Conservation (phyloP, 2,888 invertebrate species). For the Iphiclides podalirius region DNA sequence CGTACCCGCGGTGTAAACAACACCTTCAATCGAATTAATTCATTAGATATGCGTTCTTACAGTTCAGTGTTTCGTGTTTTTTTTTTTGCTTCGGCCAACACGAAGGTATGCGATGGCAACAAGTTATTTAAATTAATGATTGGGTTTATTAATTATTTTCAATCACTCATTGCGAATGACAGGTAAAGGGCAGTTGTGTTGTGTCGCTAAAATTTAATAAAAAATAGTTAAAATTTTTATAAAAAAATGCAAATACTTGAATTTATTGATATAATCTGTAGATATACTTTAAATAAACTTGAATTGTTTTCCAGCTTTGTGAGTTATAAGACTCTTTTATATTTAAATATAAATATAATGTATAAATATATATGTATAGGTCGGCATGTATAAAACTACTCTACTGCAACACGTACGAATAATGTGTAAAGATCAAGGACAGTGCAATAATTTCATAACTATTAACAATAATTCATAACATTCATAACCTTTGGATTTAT, state of each 20-base stretch:
- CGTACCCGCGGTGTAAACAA: constrained; percentile 1
- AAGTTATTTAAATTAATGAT: not conserved
- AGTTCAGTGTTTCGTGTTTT: not conserved
- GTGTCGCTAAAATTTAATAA: too few species aligned
- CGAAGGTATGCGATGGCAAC: not conserved
- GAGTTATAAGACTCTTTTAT: too few species aligned
- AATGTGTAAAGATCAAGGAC: too few species aligned
- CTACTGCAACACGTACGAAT: too few species aligned
- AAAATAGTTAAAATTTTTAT: too few species aligned
- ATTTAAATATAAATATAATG: too few species aligned
- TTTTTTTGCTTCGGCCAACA: not conserved
- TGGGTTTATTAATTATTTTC: not conserved
- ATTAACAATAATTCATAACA: too few species aligned
- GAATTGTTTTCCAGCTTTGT: not conserved
- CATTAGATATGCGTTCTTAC: constrained; percentile 6
- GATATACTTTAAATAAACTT: not conserved
- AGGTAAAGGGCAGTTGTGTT: not conserved
- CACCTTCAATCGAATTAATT: constrained; percentile 19
- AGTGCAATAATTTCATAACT: too few species aligned
- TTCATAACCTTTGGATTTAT: too few species aligned
- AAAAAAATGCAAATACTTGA: not conserved
- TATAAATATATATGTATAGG: too few species aligned
- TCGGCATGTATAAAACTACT: too few species aligned
- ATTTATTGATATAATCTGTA: constrained; percentile 8
- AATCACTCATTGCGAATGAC: not conserved